phyloP scores from a whole-genome alignment of 2,113 vertebrate species.

The Tetrax tetrax region DNA sequence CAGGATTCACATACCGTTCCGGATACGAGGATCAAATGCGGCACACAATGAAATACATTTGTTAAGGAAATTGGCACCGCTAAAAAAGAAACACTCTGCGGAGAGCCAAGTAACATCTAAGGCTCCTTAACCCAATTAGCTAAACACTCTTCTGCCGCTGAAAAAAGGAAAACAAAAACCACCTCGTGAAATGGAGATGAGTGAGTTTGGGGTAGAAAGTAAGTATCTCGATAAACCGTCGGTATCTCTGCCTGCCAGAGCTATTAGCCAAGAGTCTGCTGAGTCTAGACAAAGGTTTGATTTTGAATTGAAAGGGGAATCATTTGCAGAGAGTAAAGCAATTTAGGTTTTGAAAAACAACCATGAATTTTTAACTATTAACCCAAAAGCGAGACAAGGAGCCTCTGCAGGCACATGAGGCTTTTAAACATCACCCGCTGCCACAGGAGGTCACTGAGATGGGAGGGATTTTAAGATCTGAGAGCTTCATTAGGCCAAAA shows the following conservation, averaged over 20 bases:
- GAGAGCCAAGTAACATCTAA: conserved; percentile 67
- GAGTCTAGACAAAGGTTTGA: conserved; percentile 83
- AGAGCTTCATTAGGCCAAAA: conserved; percentile 51
- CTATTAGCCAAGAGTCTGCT: conserved; percentile 71
- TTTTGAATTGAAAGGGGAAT: conserved; percentile 78
- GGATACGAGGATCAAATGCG: conserved; percentile 54
- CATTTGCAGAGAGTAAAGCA: conserved; percentile 72
- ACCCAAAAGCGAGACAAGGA: conserved; percentile 76
- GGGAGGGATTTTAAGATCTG: conserved; percentile 56
- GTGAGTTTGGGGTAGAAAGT: not conserved
- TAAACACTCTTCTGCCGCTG: conserved; percentile 22
- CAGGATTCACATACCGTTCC: conserved; percentile 42
- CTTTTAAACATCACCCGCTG: conserved; percentile 48
- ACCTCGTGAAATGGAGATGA: conserved; percentile 1
- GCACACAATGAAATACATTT: conserved; percentile 63
- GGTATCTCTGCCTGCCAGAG: conserved; percentile 68
- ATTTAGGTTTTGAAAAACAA: conserved; percentile 79
- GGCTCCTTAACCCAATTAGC: conserved; percentile 66
- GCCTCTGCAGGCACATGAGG: conserved; percentile 59
- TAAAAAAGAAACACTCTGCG: conserved; percentile 58
- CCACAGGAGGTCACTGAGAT: conserved; percentile 26
- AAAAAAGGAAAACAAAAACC: conserved; percentile 42
- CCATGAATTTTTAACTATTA: conserved; percentile 83
- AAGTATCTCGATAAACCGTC: conserved; percentile 55
- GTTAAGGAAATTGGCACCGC: conserved; percentile 65